These are phyloP conservation scores for Toxonevra muliebris DNA, from an alignment of 2,888 invertebrate species.

Conservation along the genomic window DNA sequence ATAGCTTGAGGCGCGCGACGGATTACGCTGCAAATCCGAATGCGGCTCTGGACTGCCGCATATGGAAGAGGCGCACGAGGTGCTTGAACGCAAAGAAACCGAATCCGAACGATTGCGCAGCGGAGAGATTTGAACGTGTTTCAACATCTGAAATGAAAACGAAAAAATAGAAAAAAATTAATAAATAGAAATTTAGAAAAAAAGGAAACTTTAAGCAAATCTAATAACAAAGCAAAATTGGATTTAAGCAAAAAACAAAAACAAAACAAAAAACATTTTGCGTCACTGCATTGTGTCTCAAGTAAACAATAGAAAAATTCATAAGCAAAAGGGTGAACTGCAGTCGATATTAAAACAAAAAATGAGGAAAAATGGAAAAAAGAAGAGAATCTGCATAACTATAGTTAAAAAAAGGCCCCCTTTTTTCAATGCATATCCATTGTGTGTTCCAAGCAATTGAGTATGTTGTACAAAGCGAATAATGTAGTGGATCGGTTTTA, in stretches of 20 bases:
- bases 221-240: too few species aligned
- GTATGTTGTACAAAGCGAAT: constrained; percentile 19
- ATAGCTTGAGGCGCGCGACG: constrained; percentile 75
- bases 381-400: too few species aligned
- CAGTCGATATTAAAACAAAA: too few species aligned
- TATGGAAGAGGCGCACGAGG: constrained; percentile 71
- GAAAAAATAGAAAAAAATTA: constrained; percentile 7
- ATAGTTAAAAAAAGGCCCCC: too few species aligned
- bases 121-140: constrained; percentile 91
- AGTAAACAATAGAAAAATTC: too few species aligned
- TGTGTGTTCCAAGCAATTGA: constrained; percentile 38
- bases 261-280: too few species aligned
- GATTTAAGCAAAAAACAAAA: too few species aligned
- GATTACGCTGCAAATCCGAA: constrained; percentile 68
- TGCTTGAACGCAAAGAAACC: constrained; percentile 75
- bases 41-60: constrained; percentile 73
- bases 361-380: too few species aligned
- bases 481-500: background rate
- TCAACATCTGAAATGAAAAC: constrained; percentile 75
- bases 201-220: too few species aligned
- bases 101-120: constrained; percentile 86
- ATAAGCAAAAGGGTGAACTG: too few species aligned
- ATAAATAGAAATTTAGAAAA: too few species aligned
- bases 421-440: constrained; percentile 6
- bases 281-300: too few species aligned